Evolutionary conservation across 1,140 invertebrate species (phyloP), one percentile per base, ranked within the genome.

Genomic region (Watersipora subatra): DNA sequence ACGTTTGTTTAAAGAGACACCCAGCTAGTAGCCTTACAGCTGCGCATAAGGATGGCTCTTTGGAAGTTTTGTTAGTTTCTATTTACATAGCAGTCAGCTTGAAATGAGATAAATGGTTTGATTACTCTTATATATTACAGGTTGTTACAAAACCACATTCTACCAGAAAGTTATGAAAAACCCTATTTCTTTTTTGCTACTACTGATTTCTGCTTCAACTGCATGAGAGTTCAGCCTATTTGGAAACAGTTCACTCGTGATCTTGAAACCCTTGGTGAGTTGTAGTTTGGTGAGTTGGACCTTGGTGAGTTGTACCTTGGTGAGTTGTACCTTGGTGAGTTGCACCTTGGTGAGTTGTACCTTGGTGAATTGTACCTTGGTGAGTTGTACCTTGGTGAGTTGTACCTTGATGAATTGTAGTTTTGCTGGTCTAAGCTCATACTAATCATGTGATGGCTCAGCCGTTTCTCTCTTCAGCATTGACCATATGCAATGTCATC

Each of bases 191-290:
- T 96, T 27, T 85, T 94, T 68, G 91, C 92, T 74, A 95, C 93
- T 77, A 89, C 89, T 2, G 92, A 95, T 77, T 92, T 91, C 87
- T 96, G 92, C 79, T 91, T 92, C 77, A 84, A 89, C 28, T 97
- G 93, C 77, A 84, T 91, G 56, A 86, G 90, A 76, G 85, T 89
- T 20, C 89, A 92, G 63, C 87, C 86, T 1, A 84, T 88, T 3
- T 91, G 92, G 84, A 84, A 89, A 66, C 86, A 88, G 67, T 80
- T 93, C 26, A 86, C 91, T 22, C 87, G 91, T 69, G 88, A 93
- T 58, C 77, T 96, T 12, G 89, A 92, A 73, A 89, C 88, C 1
- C 73, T 85, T 28, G 85, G 83, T 71, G 17, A 26, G 22, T 7
- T 7, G 12, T 12, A 17, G 3, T 7, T 29, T 46, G 61, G 73